phyloP scores from a whole-genome alignment of 2,888 invertebrate genomes.

The Eristalinus aeneus region DNA sequence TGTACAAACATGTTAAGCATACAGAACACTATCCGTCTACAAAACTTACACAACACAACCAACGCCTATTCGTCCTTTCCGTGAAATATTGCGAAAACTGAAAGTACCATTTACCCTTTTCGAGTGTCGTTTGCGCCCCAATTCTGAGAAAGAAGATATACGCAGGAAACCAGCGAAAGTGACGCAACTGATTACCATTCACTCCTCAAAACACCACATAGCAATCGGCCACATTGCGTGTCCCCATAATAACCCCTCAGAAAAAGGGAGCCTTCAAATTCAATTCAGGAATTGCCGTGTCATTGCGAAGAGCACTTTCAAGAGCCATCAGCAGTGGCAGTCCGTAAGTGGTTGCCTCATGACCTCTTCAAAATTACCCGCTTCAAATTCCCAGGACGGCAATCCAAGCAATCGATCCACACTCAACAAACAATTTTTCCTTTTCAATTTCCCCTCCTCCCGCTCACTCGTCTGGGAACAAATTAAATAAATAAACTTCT shows the following conservation, averaged over 20 bases:
- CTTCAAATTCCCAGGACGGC: neutral
- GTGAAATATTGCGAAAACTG: too few relatives aligned
- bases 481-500: constrained; percentile 15
- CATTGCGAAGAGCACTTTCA: neutral
- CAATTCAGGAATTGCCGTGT: neutral
- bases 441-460: neutral
- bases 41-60: too few relatives aligned
- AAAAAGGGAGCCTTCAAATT: neutral
- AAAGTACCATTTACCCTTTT: too few relatives aligned
- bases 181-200: neutral
- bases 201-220: neutral
- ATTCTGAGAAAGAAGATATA: too few relatives aligned
- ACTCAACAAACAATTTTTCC: constrained; percentile 22
- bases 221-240: neutral
- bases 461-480: neutral
- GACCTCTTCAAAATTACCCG: neutral
- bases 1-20: too few relatives aligned
- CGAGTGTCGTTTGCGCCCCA: too few relatives aligned
- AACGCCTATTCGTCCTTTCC: too few relatives aligned
- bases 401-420: neutral
- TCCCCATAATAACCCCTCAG: neutral
- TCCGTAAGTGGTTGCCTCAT: neutral
- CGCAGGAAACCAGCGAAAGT: neutral
- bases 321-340: neutral
- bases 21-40: too few relatives aligned